phyloP scores from a whole-genome alignment of 2,888 invertebrate species.

The Eupithecia tripunctaria region DNA sequence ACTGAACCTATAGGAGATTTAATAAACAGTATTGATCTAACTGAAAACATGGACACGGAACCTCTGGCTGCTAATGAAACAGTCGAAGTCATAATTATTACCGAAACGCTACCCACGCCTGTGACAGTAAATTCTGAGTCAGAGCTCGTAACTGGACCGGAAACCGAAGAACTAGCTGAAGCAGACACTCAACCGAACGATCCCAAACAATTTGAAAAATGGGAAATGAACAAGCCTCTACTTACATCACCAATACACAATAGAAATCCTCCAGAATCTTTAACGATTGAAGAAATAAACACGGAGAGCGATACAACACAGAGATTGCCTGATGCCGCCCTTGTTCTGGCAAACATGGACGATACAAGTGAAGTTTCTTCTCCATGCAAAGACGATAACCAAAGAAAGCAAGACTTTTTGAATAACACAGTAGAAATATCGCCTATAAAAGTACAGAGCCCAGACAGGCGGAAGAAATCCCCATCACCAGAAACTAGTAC shows the following conservation, averaged over 20 bases:
- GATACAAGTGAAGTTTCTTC: conserved; percentile 63
- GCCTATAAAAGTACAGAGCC: conserved; percentile 81
- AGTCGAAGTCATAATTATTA: conserved; percentile 56
- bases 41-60: conserved; percentile 71
- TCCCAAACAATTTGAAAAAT: conserved; percentile 39
- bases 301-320: conserved; percentile 10
- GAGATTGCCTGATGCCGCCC: conserved; percentile 18
- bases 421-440: conserved; percentile 85
- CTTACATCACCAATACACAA: not conserved
- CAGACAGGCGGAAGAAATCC: conserved; percentile 63
- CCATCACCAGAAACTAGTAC: conserved; percentile 67
- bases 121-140: conserved; percentile 52
- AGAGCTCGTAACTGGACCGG: conserved; percentile 51
- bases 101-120: conserved; percentile 50
- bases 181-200: conserved; percentile 69
- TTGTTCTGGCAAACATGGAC: conserved; percentile 31
- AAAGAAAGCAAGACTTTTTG: conserved; percentile 81
- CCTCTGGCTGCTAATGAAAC: conserved; percentile 46
- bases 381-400: conserved; percentile 67
- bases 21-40: conserved; percentile 53
- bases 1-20: conserved; percentile 57
- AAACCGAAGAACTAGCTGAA: conserved; percentile 67
- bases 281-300: conserved; percentile 1
- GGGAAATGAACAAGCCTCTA: not conserved
- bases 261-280: not conserved